phyloP scores from a whole-genome alignment of 2,888 invertebrate species.

The Ennomos fuscantarius region DNA sequence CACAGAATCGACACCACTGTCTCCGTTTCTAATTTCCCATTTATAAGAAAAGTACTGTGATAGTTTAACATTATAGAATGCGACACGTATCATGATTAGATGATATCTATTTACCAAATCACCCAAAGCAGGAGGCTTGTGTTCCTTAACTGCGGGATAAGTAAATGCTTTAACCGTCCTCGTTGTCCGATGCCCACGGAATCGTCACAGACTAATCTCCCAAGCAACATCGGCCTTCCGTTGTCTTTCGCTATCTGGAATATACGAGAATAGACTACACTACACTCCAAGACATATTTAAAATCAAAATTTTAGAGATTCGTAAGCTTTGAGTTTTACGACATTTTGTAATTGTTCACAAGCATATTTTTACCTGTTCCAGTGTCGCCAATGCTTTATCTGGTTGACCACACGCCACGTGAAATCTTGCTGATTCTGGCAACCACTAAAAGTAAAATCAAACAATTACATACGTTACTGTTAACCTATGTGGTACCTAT shows the following conservation, averaged over 20 bases:
- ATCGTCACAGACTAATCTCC: slow-evolving; percentile 92
- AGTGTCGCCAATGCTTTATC: slow-evolving; percentile 94
- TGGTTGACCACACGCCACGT: slow-evolving; percentile 93
- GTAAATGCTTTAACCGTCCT: slow-evolving; percentile 89
- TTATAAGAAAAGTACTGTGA: no score
- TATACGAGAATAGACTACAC: neutral
- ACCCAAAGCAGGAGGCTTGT: slow-evolving; percentile 96
- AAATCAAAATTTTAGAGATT: no score
- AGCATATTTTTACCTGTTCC: slow-evolving; percentile 86
- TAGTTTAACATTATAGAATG: no score
- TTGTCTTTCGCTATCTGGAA: slow-evolving; percentile 92
- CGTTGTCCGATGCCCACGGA: slow-evolving; percentile 86
- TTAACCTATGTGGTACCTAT: no score
- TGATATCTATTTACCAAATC: slow-evolving; percentile 89
- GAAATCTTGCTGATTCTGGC: slow-evolving; percentile 96
- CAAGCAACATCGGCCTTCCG: slow-evolving; percentile 94
- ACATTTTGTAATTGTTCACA: no score
- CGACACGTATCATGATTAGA: no score
- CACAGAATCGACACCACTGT: no score
- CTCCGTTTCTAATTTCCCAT: no score
- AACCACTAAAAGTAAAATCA: slow-evolving; percentile 89
- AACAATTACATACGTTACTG: no score
- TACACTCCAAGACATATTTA: no score
- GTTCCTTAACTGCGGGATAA: slow-evolving; percentile 91
- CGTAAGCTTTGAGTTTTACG: no score